These are phyloP conservation scores for Actinemys pallida DNA, from an alignment of 2,113 vertebrate genomes.

Conservation along the genomic window DNA sequence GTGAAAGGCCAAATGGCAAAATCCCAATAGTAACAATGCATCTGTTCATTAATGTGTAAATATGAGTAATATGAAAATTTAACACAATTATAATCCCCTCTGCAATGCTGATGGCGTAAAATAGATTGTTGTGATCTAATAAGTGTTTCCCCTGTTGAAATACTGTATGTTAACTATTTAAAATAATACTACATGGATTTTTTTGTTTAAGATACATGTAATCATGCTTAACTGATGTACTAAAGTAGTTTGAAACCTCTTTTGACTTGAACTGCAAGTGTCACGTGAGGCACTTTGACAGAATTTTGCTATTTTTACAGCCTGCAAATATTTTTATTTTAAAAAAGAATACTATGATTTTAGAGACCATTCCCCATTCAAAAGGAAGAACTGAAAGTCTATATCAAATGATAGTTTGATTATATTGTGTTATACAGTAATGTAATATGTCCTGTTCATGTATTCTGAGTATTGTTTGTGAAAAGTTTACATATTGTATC, in stretches of 20 bases:
- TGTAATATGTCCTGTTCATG: slow-evolving; percentile 64
- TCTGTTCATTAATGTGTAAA: slow-evolving; percentile 69
- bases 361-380: slow-evolving; percentile 8
- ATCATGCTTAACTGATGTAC: slow-evolving; percentile 28
- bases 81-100: slow-evolving; percentile 65
- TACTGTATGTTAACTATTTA: slow-evolving; percentile 46
- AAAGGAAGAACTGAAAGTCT: not conserved
- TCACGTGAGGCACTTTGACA: not conserved
- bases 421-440: slow-evolving; percentile 44
- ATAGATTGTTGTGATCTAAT: slow-evolving; percentile 61
- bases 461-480: slow-evolving; percentile 40
- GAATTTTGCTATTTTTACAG: slow-evolving; percentile 31
- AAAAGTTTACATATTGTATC: slow-evolving; percentile 27
- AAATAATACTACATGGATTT: slow-evolving; percentile 40
- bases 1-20: slow-evolving; percentile 70
- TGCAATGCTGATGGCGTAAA: slow-evolving; percentile 51
- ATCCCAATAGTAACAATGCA: slow-evolving; percentile 73
- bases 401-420: slow-evolving; percentile 55
- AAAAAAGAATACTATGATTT: slow-evolving; percentile 41
- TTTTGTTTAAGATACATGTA: not conserved
- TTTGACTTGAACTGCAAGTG: slow-evolving; percentile 19
- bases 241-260: slow-evolving; percentile 44
- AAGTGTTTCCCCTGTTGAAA: slow-evolving; percentile 65
- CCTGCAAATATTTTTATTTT: slow-evolving; percentile 20
- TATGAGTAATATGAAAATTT: slow-evolving; percentile 73